phyloP scores from a whole-genome alignment of 1,140 invertebrate species.

The Chymomyza costata region DNA sequence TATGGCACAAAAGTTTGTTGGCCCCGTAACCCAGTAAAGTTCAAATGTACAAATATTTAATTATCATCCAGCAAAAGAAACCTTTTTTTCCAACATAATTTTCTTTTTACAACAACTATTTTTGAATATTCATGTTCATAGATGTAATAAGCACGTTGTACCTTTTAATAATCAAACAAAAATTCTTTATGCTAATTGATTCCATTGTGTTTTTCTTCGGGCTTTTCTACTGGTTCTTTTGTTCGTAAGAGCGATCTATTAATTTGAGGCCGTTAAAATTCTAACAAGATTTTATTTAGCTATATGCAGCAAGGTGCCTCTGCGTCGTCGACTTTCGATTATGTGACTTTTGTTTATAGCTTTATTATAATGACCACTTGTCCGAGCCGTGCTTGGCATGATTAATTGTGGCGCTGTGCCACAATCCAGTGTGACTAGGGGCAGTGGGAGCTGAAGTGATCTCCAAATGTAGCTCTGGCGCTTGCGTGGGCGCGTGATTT shows the following conservation, averaged over 20 bases:
- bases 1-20: too few species aligned
- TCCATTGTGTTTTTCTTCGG: constrained; percentile 6
- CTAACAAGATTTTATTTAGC: constrained; percentile 10
- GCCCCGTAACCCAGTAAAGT: constrained; percentile 59
- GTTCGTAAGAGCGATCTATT: constrained; percentile 46
- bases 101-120: constrained; percentile 19
- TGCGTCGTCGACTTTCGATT: constrained; percentile 54
- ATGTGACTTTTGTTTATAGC: constrained; percentile 32
- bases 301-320: too few species aligned
- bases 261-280: constrained; percentile 45
- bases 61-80: constrained; percentile 27
- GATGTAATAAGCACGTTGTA: not conserved
- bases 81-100: constrained; percentile 1
- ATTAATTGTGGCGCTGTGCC: constrained; percentile 17
- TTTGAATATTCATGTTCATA: constrained; percentile 41
- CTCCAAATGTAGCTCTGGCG: constrained; percentile 3
- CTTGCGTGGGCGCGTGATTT: constrained; percentile 16
- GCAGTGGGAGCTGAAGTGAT: constrained; percentile 5
- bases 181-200: constrained; percentile 55
- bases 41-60: constrained; percentile 66
- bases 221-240: constrained; percentile 9
- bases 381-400: not conserved
- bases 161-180: constrained; percentile 17
- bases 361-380: constrained; percentile 24
- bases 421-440: too few species aligned